Evolutionary conservation across 37 sponge, comb jelly and placozoan genomes (phyloP), one percentile per base, ranked within the genome.

Genomic region (Axinella damicornis): DNA sequence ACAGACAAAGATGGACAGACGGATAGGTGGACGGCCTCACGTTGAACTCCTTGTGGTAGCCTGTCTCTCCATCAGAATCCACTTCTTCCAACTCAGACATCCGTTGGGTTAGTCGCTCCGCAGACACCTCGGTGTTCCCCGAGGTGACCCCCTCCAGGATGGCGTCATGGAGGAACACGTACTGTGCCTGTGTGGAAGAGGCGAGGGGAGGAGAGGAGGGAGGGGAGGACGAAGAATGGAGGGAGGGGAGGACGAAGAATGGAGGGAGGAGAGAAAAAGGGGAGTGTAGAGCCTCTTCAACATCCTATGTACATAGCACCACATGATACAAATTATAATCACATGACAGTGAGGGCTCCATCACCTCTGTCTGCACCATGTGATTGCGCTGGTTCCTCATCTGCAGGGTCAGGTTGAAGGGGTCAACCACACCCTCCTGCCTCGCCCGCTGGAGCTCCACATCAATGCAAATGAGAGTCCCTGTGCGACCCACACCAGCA

Each of bases 401-500:
- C 35, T 78, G 53, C n/a, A 66, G 27, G 11, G 91, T 89, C 39
- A 65, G 88, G 35, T 77, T 80, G 84, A 80, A 94, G 37, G 92
- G 91, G 66, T 96, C 86, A 13, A 96, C 87, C 64, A 79, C 70
- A 11, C 62, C 57, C 33, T 94, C 90, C 18, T 53, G 19, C 34
- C 37, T 58, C 30, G 84, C 86, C 61, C 93, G 36, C 85, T 96
- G 94, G 77, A 96, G 82, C 84, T 94, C 92, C 19, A 83, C 85
- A 32, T 98, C 97, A n/a, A 95, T 80, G 52, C 89, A 59, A 76
- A 95, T 65, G 64, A 93, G 72, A 9, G 96, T 93, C 34, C 98
- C 98, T 6, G 98, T 95, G 32, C 98, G 86, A 34, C 98, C 98
- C 52, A 98, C 97, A 20, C 98, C 98, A 63, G 98, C 98, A 83